Evolutionary conservation across 2,797 vertebrate species (phyloP).

Genomic region (Kryptolebias ocellatus): DNA sequence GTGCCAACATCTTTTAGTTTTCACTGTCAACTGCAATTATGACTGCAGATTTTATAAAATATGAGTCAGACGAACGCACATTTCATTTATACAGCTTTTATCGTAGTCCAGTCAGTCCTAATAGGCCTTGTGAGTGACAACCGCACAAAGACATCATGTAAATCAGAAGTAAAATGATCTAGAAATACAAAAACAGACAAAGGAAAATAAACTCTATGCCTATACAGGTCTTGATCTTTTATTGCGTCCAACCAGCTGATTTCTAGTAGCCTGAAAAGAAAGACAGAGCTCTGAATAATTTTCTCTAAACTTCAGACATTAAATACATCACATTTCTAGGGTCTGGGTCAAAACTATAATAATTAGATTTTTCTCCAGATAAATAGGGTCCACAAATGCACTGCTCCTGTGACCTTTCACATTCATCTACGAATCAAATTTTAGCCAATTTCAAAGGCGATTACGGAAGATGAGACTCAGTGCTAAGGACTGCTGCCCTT

Average conservation of each 20-base stretch:
- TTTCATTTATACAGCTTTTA: background rate
- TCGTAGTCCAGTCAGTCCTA: background rate
- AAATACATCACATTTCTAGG: slow-evolving; percentile 25
- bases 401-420: slow-evolving; percentile 59
- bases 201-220: background rate
- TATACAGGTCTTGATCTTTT: background rate
- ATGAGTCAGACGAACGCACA: background rate
- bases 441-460: slow-evolving; percentile 30
- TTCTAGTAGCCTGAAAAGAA: background rate
- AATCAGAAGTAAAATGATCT: background rate
- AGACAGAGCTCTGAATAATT: background rate
- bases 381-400: slow-evolving; percentile 40
- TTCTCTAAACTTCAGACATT: background rate
- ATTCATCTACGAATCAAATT: slow-evolving; percentile 53
- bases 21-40: too few relatives aligned
- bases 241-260: background rate
- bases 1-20: too few relatives aligned
- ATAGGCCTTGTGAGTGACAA: background rate
- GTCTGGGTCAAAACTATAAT: too few relatives aligned
- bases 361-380: slow-evolving; percentile 19
- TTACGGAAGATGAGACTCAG: slow-evolving; percentile 35
- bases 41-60: background rate
- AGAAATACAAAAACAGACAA: too few relatives aligned
- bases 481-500: slow-evolving; percentile 36
- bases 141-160: background rate